Conservation (phyloP, 2,113 vertebrate genomes). For the Dromas ardeola region DNA sequence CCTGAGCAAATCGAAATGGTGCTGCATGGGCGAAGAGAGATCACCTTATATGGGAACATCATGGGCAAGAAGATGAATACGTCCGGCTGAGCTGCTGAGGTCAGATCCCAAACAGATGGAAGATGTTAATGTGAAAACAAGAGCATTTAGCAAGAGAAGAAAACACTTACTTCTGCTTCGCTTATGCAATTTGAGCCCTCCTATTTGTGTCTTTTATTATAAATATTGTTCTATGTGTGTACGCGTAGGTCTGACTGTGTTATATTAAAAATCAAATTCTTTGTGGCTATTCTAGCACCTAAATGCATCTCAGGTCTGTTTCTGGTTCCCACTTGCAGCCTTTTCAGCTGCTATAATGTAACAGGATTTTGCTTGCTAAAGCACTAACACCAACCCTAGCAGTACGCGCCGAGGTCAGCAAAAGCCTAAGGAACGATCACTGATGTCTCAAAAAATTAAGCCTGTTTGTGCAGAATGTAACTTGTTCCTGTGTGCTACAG, state of each 20-base stretch:
- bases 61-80: not conserved
- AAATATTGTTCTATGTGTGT: not conserved
- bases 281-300: not conserved
- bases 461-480: not conserved
- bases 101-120: slow-evolving; percentile 41
- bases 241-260: not conserved
- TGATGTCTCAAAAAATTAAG: not conserved
- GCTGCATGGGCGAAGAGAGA: not conserved
- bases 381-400: not conserved
- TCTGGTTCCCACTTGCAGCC: not conserved
- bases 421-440: not conserved
- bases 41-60: slow-evolving; percentile 65
- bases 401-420: not conserved
- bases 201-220: not conserved
- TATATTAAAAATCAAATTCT: not conserved
- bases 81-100: not conserved
- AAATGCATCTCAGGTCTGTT: not conserved
- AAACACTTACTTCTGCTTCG: not conserved
- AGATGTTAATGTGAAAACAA: not conserved
- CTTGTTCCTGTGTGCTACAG: not conserved
- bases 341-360: not conserved
- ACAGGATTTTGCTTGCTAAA: not conserved
- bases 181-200: not conserved
- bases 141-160: not conserved
- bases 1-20: slow-evolving; percentile 40